These are phyloP conservation scores for Malurus cyaneus DNA, from an alignment of 2,113 vertebrate genomes.

Conservation along the genomic window DNA sequence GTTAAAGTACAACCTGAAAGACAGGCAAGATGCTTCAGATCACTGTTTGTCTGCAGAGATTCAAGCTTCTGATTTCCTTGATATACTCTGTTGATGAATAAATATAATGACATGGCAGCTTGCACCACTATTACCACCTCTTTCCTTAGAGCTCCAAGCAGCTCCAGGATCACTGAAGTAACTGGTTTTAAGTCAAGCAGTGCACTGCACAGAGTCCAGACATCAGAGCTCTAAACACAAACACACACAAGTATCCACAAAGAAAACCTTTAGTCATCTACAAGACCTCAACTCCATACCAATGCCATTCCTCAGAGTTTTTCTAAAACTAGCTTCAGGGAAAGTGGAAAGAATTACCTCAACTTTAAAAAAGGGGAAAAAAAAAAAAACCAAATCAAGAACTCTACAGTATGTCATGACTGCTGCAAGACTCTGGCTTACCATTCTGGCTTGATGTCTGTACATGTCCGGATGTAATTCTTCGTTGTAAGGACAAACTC, in stretches of 20 bases:
- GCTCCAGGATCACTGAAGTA: not conserved
- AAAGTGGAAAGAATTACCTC: not conserved
- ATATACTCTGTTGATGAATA: not conserved
- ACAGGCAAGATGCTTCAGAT: not conserved
- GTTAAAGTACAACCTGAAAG: not conserved
- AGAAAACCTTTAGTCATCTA: not conserved
- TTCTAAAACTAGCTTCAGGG: not conserved
- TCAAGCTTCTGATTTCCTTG: not conserved
- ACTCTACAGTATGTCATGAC: not conserved
- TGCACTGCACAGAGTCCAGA: not conserved
- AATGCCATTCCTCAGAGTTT: not conserved
- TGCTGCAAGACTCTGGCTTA: conserved; percentile 62
- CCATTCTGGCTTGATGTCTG: conserved; percentile 97
- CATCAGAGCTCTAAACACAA: not conserved
- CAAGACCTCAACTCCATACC: not conserved
- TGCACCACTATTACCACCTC: not conserved
- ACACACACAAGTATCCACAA: not conserved
- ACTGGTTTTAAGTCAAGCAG: not conserved
- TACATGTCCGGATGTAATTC: conserved; percentile 97
- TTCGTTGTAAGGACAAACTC: conserved; percentile 98
- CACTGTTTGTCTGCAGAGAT: not conserved
- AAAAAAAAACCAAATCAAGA: accelerated
- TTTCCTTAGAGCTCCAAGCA: not conserved
- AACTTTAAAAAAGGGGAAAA: not conserved
- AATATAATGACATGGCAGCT: not conserved